phyloP scores from a whole-genome alignment of 2,113 vertebrate genomes.

The Pipa parva region DNA sequence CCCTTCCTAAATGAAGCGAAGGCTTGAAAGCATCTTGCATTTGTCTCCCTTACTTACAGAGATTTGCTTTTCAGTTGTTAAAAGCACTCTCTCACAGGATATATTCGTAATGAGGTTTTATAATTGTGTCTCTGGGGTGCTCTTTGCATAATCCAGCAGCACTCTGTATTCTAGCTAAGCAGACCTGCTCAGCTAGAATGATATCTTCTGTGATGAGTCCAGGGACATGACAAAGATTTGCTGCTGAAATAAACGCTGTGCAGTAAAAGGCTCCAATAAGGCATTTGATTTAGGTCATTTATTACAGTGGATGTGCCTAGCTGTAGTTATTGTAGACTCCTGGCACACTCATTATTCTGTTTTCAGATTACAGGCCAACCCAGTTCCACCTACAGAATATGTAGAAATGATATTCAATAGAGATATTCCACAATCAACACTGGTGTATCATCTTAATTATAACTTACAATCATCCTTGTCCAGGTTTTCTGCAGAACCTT shows the following conservation, averaged over 20 bases:
- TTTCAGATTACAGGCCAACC: too few relatives aligned
- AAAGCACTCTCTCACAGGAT: conserved; percentile 44
- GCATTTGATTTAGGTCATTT: conserved; percentile 21
- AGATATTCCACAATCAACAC: too few relatives aligned
- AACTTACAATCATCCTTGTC: too few relatives aligned
- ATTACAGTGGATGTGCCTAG: conserved; percentile 4
- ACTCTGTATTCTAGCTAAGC: conserved; percentile 37
- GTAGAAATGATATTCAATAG: too few relatives aligned
- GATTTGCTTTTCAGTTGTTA: conserved; percentile 37
- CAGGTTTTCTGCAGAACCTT: too few relatives aligned
- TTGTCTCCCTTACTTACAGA: conserved; percentile 29
- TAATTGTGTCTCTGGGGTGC: conserved; percentile 46
- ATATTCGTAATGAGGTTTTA: conserved; percentile 36
- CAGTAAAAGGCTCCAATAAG: conserved; percentile 18
- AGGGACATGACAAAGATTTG: conserved; percentile 36
- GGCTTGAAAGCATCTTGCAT: conserved; percentile 31
- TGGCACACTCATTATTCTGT: too few relatives aligned
- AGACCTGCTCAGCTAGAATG: conserved; percentile 43
- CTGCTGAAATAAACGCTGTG: conserved; percentile 25
- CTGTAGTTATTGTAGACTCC: not conserved
- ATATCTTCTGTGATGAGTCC: conserved; percentile 47
- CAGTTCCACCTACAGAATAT: too few relatives aligned
- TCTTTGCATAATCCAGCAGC: conserved; percentile 47
- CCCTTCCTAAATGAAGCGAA: not conserved
- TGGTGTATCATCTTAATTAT: too few relatives aligned